Conservation (phyloP, 2,113 vertebrate genomes). For the Entosphenus tridentatus region DNA sequence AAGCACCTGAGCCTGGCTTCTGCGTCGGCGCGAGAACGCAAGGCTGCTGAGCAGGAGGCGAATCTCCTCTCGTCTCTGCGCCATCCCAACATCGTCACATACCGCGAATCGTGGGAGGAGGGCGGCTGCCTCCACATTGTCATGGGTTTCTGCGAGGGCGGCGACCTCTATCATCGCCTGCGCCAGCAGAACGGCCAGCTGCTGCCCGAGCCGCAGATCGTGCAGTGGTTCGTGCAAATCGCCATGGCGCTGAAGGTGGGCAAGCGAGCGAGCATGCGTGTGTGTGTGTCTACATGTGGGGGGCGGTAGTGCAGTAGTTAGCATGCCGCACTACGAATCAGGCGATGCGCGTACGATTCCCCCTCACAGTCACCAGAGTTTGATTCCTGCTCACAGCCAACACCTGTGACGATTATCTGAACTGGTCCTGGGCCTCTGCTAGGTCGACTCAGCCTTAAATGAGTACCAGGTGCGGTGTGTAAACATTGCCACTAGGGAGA, state of each 20-base stretch:
- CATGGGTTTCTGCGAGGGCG: constrained; percentile 93
- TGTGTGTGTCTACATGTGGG: too few species aligned
- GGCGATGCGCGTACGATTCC: too few species aligned
- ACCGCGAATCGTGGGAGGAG: constrained; percentile 78
- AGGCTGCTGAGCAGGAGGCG: constrained; percentile 71
- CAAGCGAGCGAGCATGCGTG: too few species aligned
- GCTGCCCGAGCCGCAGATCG: constrained; percentile 60
- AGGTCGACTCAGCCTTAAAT: too few species aligned
- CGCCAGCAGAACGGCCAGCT: constrained; percentile 70
- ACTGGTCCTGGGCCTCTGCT: too few species aligned
- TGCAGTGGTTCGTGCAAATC: constrained; percentile 97
- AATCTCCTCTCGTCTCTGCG: constrained; percentile 61
- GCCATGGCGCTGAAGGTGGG: constrained; percentile 82
- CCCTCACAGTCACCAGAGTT: too few species aligned
- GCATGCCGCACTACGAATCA: too few species aligned
- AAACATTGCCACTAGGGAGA: too few species aligned
- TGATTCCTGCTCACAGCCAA: too few species aligned
- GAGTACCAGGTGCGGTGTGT: too few species aligned
- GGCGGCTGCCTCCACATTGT: constrained; percentile 72
- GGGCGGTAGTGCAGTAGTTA: too few species aligned
- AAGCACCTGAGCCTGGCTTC: constrained; percentile 69
- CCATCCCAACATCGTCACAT: constrained; percentile 90
- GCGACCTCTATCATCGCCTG: constrained; percentile 74
- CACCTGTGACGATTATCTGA: too few species aligned
- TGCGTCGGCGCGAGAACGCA: constrained; percentile 46